These are phyloP conservation scores for Enteromius trimaculatus DNA, from an alignment of 2,797 vertebrate species.

Conservation along the genomic window DNA sequence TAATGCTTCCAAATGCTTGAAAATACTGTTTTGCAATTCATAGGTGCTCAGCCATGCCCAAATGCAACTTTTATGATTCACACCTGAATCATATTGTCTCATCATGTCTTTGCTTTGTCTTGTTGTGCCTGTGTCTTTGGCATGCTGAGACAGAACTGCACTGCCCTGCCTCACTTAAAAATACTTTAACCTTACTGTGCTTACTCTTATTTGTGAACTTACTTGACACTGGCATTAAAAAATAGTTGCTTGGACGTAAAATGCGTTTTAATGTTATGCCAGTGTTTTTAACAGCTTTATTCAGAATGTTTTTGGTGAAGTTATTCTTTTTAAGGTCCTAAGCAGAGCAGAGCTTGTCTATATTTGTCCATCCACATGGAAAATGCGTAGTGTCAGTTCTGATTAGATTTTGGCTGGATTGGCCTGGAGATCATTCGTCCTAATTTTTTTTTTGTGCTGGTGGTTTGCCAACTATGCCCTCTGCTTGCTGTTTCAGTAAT, in stretches of 20 bases:
- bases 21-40: neutral
- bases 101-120: neutral
- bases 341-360: constrained; percentile 15
- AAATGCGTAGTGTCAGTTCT: constrained; percentile 33
- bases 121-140: constrained; percentile 6
- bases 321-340: constrained; percentile 14
- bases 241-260: neutral
- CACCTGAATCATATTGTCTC: neutral
- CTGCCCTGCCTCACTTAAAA: neutral
- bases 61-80: constrained; percentile 28
- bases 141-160: neutral
- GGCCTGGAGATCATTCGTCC: constrained; percentile 26
- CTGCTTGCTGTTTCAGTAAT: constrained; percentile 72
- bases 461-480: constrained; percentile 26
- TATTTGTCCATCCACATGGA: constrained; percentile 50
- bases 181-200: neutral
- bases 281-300: neutral
- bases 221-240: neutral
- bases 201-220: neutral
- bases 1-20: neutral
- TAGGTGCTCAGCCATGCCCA: neutral
- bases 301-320: neutral
- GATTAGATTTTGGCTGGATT: constrained; percentile 32
- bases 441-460: constrained; percentile 35
- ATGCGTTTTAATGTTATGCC: neutral